Evolutionary conservation across 2,888 invertebrate genomes (phyloP).

Genomic region (Amblyteles armatorius): DNA sequence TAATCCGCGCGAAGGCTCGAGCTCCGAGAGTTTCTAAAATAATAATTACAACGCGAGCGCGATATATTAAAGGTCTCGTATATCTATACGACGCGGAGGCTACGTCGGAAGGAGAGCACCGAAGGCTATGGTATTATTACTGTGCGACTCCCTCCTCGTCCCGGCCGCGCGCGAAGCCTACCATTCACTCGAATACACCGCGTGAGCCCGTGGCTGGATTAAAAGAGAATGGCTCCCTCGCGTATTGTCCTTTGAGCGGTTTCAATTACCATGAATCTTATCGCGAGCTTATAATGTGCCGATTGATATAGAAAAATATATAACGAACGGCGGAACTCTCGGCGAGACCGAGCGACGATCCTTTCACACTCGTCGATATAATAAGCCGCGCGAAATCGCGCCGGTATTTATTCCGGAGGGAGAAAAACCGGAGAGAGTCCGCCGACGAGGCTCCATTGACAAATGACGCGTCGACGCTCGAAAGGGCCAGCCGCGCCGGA

Average conservation of each 20-base stretch:
- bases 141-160: conserved; percentile 21
- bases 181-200: conserved; percentile 33
- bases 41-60: conserved; percentile 72
- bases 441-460: conserved; percentile 37
- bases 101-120: background rate
- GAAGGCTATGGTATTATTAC: conserved; percentile 25
- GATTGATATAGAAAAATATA: conserved; percentile 72
- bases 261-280: conserved; percentile 77
- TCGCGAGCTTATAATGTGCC: conserved; percentile 58
- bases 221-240: conserved; percentile 69
- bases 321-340: background rate
- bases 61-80: conserved; percentile 8
- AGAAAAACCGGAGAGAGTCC: background rate
- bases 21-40: conserved; percentile 75
- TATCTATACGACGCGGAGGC: background rate
- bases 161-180: conserved; percentile 21
- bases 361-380: conserved; percentile 9
- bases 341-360: background rate
- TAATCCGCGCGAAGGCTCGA: conserved; percentile 75
- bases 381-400: background rate
- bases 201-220: conserved; percentile 56
- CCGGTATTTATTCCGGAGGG: conserved; percentile 12
- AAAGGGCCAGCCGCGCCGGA: conserved; percentile 50
- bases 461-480: conserved; percentile 51
- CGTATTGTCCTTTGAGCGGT: conserved; percentile 72